These are phyloP conservation scores for Melinopterus prodromus DNA, from an alignment of 2,888 invertebrate species.

Conservation along the genomic window DNA sequence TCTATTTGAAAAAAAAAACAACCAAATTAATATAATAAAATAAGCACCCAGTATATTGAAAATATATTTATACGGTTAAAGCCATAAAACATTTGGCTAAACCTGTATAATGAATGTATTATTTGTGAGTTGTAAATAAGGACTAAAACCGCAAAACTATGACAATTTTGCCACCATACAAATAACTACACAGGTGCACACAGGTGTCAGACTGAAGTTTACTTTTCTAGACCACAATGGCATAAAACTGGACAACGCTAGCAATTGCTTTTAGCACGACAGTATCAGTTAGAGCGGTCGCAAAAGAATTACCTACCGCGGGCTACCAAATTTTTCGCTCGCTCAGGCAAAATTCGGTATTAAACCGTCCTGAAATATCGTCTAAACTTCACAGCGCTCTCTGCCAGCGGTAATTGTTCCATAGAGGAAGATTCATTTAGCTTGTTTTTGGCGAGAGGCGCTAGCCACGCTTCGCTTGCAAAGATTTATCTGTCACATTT, in stretches of 20 bases:
- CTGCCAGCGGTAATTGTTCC: not conserved
- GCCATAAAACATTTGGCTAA: too few species aligned
- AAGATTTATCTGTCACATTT: conserved; percentile 4
- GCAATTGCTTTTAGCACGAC: not conserved
- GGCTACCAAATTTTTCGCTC: not conserved
- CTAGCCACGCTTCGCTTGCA: not conserved
- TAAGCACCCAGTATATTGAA: too few species aligned
- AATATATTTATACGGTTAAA: too few species aligned
- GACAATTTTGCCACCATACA: too few species aligned
- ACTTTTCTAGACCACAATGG: too few species aligned
- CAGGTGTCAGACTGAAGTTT: too few species aligned
- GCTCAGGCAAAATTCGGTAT: not conserved
- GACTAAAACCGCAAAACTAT: too few species aligned
- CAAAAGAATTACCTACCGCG: not conserved
- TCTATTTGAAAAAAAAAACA: too few species aligned
- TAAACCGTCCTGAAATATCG: not conserved
- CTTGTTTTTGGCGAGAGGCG: not conserved
- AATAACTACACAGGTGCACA: too few species aligned
- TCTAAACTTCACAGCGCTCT: not conserved
- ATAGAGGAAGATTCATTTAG: not conserved
- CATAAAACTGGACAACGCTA: not conserved
- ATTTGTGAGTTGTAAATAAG: too few species aligned
- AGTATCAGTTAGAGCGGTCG: not conserved
- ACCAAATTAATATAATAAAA: too few species aligned
- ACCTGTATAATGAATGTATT: too few species aligned